Evolutionary conservation across 2,797 vertebrate genomes (phyloP), one percentile per base, ranked within the genome.

Genomic region (Eospalax fontanierii): DNA sequence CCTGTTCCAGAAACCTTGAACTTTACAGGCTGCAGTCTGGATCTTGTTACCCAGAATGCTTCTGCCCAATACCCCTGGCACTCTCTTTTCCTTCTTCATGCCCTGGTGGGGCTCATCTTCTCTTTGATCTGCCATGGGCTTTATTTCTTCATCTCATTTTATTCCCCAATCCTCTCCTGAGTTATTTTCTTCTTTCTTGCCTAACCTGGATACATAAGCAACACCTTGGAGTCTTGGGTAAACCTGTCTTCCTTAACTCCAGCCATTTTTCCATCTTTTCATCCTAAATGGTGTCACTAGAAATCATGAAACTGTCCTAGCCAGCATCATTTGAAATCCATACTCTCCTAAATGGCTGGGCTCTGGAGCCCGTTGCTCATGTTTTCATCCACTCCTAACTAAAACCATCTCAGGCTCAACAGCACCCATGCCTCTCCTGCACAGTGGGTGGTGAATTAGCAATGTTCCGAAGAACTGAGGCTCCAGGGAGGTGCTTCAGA

Each of bases 141-240:
- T 10, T 2, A 2, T 75, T 66, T n/a, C 18, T 6, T 84, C 74
- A 54, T 76, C 30, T n/a, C 33, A 19, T 33, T 66, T 79, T 73
- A 85, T 89, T 19, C 4, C 28, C 43, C 35, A 74, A 18, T 74
- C 10, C 6, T 85, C 33, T 76, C 15, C 24, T 40, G 63, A 94
- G 43, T 59, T 75, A 38, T 75, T 46, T 86, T 86, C 33, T 90
- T 74, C 38, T 74, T 95, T 80, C 57, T 87, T 71, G 57, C 46
- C 26, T 30, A 46, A 28, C 9, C 8, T 93, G 40, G 21, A 83
- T 19, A 15, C 21, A 66, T 22, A 68, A 79, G 0, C 30, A 93
- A 33, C 26, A 85, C 24, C 10, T 88, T 61, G 76, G 70, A 93
- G 43, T 21, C 87, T 57, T 88, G 70, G 12, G 57, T 7, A n/a